Percentiles rank a stretch among this genome's conserved stretches.
These are phyloP conservation scores for Tanypteryx hageni DNA, from an alignment of 2,888 invertebrate species.

Conservation along the genomic window DNA sequence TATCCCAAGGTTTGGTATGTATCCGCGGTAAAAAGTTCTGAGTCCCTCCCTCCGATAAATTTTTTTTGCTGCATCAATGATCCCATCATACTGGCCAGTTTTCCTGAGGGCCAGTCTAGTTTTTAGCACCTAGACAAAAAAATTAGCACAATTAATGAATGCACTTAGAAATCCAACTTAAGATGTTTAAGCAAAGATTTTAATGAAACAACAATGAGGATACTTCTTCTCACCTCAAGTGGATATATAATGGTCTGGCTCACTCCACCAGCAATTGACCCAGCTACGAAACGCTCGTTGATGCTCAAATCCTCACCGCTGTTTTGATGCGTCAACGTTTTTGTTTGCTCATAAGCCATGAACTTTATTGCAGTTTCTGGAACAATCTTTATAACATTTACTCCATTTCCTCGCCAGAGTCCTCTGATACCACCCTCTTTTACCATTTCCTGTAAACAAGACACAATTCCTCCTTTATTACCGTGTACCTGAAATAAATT, in stretches of 20 bases:
- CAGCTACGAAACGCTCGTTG: slow-evolving; percentile 94
- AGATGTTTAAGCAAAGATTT: background rate
- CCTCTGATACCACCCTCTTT: slow-evolving; percentile 94
- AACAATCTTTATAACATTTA: slow-evolving; percentile 98
- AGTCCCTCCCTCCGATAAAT: slow-evolving; percentile 92
- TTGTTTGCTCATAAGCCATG: slow-evolving; percentile 98
- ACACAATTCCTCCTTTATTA: slow-evolving; percentile 79
- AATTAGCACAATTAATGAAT: background rate
- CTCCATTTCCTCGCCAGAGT: slow-evolving; percentile 98
- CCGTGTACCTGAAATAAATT: slow-evolving; percentile 89
- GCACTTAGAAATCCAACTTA: background rate
- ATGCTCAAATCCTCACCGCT: slow-evolving; percentile 88
- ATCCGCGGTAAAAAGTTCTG: slow-evolving; percentile 95
- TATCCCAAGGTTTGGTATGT: slow-evolving; percentile 98
- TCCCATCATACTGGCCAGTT: slow-evolving; percentile 94
- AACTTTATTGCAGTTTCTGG: slow-evolving; percentile 99
- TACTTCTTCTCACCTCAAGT: slow-evolving; percentile 83
- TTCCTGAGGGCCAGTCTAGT: slow-evolving; percentile 96
- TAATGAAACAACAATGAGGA: background rate
- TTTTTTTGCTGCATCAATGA: slow-evolving; percentile 92
- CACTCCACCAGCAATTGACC: slow-evolving; percentile 95
- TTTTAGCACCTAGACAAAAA: slow-evolving; percentile 87
- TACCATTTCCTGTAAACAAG: slow-evolving; percentile 90
- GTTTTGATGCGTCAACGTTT: slow-evolving; percentile 89
- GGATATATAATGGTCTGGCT: slow-evolving; percentile 99